These are phyloP conservation scores for Drosophila micromelanica DNA, from an alignment of 1,140 invertebrate species.

Conservation along the genomic window DNA sequence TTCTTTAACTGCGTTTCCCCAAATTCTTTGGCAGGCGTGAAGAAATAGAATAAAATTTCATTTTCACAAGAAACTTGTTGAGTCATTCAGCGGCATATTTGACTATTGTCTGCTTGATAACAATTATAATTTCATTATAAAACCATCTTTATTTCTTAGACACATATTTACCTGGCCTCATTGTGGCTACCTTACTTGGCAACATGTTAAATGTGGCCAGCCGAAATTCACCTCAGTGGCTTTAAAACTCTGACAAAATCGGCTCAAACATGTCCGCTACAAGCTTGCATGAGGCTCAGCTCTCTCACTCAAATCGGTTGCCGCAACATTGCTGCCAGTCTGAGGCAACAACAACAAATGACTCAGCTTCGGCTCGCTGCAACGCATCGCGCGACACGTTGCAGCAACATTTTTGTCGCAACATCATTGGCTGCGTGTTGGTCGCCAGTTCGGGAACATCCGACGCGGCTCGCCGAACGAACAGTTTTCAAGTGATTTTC, in stretches of 20 bases:
- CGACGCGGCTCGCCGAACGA: conserved; percentile 46
- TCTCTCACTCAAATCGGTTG: conserved; percentile 30
- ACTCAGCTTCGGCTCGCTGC: conserved; percentile 2
- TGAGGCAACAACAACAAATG: not conserved
- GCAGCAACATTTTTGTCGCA: conserved; percentile 42
- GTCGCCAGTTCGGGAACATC: conserved; percentile 20
- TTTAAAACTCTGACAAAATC: not conserved
- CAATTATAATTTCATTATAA: not conserved
- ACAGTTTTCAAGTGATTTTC: conserved; percentile 70
- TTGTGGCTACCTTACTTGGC: not conserved
- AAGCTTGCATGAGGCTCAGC: not conserved
- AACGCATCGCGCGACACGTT: not conserved
- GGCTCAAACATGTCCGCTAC: conserved; percentile 19
- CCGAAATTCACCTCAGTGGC: conserved; percentile 25
- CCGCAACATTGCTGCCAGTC: conserved; percentile 11
- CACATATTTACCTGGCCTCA: not conserved
- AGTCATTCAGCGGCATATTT: not conserved
- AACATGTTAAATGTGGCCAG: conserved; percentile 2
- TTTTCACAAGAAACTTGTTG: conserved; percentile 5
- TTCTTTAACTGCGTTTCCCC: conserved; percentile 3
- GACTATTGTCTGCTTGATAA: not conserved
- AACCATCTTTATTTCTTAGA: not conserved
- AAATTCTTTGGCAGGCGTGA: conserved; percentile 1
- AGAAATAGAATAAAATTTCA: not conserved
- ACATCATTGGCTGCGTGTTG: conserved; percentile 34